These are phyloP conservation scores for Dynastes grantii DNA, from an alignment of 2,888 invertebrate genomes.

Conservation along the genomic window DNA sequence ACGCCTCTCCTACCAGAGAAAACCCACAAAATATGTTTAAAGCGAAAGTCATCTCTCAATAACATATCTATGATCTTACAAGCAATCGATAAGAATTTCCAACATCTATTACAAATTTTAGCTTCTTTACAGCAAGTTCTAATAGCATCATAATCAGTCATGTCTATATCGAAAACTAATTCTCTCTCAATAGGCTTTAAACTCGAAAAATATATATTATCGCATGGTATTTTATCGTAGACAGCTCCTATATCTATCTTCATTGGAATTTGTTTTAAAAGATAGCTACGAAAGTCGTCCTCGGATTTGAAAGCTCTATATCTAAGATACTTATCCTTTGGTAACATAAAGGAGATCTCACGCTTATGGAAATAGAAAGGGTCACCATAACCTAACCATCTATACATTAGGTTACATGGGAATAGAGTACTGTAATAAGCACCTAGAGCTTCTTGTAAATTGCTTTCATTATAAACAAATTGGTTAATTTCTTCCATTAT, in stretches of 20 bases:
- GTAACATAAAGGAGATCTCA: conserved; percentile 95
- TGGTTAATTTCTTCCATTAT: not conserved
- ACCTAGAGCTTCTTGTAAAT: conserved; percentile 83
- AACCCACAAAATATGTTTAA: conserved; percentile 94
- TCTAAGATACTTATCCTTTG: conserved; percentile 93
- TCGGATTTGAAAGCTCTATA: conserved; percentile 88
- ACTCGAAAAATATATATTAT: conserved; percentile 63
- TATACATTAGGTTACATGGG: conserved; percentile 87
- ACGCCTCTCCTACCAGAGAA: conserved; percentile 98
- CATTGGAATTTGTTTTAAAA: conserved; percentile 85
- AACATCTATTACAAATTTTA: conserved; percentile 94
- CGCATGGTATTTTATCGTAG: conserved; percentile 75
- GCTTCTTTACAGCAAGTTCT: conserved; percentile 93
- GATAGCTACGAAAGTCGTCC: conserved; percentile 85
- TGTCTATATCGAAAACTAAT: conserved; percentile 98
- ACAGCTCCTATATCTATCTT: conserved; percentile 98
- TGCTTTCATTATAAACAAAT: conserved; percentile 72
- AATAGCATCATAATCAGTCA: conserved; percentile 99
- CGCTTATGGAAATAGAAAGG: conserved; percentile 75
- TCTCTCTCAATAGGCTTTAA: conserved; percentile 78
- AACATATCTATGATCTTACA: conserved; percentile 90
- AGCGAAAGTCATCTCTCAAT: conserved; percentile 96
- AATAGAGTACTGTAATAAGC: conserved; percentile 93
- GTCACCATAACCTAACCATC: conserved; percentile 91
- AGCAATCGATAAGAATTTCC: conserved; percentile 97